Percentiles rank a stretch among this genome's conserved stretches.
phyloP scores from a whole-genome alignment of 2,113 vertebrate species.

The Malurus elegans region DNA sequence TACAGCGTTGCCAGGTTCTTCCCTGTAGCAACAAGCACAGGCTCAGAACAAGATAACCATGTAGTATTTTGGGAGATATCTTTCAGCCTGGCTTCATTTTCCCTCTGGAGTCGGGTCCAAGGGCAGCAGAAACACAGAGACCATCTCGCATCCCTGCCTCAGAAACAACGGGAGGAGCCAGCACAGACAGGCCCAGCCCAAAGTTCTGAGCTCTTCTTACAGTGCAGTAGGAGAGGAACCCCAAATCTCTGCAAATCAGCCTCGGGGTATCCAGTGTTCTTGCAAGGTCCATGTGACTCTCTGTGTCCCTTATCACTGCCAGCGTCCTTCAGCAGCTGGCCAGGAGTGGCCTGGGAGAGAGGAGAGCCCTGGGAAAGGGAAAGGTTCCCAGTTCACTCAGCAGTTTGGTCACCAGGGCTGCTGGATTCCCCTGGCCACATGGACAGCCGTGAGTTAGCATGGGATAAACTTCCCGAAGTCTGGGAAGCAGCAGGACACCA shows the following conservation, averaged over 20 bases:
- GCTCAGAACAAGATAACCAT: neutral
- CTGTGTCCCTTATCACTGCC: rapidly evolving
- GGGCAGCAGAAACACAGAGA: neutral
- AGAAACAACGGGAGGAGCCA: rapidly evolving
- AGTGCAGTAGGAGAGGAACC: neutral
- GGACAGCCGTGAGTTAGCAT: rapidly evolving
- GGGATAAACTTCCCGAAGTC: rapidly evolving
- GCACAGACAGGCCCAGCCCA: neutral
- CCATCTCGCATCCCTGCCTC: neutral
- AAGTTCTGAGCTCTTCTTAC: neutral
- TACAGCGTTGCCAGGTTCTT: neutral
- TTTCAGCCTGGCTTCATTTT: neutral
- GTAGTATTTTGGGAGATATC: neutral
- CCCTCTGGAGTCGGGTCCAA: neutral
- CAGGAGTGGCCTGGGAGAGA: rapidly evolving
- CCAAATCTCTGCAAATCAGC: rapidly evolving
- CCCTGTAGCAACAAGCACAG: neutral
- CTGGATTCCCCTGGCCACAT: rapidly evolving
- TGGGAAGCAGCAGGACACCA: neutral
- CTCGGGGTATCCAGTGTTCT: neutral
- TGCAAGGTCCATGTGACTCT: rapidly evolving
- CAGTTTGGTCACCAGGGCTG: neutral
- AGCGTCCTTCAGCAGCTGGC: neutral
- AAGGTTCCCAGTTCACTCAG: neutral
- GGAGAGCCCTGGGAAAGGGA: neutral